Base-by-base conservation (phyloP, 2,888 invertebrate genomes). In the Phaedon cochleariae region DNA sequence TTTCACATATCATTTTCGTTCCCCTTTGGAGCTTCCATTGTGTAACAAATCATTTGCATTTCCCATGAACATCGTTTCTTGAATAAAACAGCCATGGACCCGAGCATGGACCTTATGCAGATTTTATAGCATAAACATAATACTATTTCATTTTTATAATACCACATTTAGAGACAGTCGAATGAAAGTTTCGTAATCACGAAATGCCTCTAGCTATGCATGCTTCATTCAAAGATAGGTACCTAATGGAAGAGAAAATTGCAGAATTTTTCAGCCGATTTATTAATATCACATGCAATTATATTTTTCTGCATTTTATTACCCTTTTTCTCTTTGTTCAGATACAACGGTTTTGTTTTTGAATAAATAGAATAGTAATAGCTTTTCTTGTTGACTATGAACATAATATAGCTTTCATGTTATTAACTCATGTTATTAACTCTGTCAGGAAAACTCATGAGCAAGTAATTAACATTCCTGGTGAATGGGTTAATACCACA, bases 211-310 rank as follows among this genome's bases (percentile, higher is more conserved):
- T 34, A 10, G 48, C 59, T 59, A 53, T 55, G 59, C 64, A 59
- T 49, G 63, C 61, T 57, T 64, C 64, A 70, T 68, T 60, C 65
- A 53, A 62, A 62, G 55, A 51, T 60, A 69, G 65, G 66, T 70
- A n/a, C n/a, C n/a, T n/a, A 74, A 74, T 71, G 70, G 68, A 37
- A 65, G 53, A 69, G 72, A 71, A 72, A 74, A 74, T 74, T 74
- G 72, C 61, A 68, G 64, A 69, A 71, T 71, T 72, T 69, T 72
- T 67, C 70, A 66, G 57, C 71, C 71, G 67, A 74, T 74, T 71
- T 72, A 71, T 67, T 68, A 62, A 67, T 65, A 60, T 67, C 64
- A 67, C 62, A 64, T 69, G 62, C 67, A 70, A 58, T 69, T 64
- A 66, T 67, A 68, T 64, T 68, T 69, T 67, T 65, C 65, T 53